Evolutionary conservation across 2,797 vertebrate species (phyloP).

Genomic region (Hypotaenidia philippensis): DNA sequence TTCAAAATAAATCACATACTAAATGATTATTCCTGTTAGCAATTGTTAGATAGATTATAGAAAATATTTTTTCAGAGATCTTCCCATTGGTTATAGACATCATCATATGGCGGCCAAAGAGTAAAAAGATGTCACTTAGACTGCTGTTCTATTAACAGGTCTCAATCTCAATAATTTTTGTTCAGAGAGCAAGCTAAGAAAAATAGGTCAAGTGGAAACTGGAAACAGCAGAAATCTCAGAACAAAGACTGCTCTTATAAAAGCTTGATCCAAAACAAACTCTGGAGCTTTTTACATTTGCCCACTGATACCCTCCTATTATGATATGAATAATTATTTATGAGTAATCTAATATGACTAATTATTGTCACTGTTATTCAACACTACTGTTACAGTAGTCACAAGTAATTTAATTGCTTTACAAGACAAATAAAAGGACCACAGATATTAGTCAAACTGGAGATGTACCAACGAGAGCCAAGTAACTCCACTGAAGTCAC

Average conservation of each 20-base stretch:
- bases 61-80: not conserved
- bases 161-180: not conserved
- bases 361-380: not conserved
- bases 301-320: not conserved
- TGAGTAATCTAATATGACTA: not conserved
- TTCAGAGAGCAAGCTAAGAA: not conserved
- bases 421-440: not conserved
- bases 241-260: slow-evolving; percentile 2
- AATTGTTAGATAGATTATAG: not conserved
- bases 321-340: not conserved
- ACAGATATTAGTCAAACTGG: not conserved
- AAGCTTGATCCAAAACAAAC: slow-evolving; percentile 15
- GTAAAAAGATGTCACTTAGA: not conserved
- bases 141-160: not conserved
- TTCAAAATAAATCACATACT: not conserved
- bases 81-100: not conserved
- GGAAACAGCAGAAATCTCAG: slow-evolving; percentile 3
- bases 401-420: not conserved
- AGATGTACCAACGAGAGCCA: not conserved
- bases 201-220: slow-evolving; percentile 35
- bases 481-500: not conserved
- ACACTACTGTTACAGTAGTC: not conserved
- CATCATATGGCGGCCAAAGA: not conserved
- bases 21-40: not conserved
- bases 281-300: not conserved